These are phyloP conservation scores for Rhamnusium bicolor DNA, from an alignment of 2,888 invertebrate genomes.

Conservation along the genomic window DNA sequence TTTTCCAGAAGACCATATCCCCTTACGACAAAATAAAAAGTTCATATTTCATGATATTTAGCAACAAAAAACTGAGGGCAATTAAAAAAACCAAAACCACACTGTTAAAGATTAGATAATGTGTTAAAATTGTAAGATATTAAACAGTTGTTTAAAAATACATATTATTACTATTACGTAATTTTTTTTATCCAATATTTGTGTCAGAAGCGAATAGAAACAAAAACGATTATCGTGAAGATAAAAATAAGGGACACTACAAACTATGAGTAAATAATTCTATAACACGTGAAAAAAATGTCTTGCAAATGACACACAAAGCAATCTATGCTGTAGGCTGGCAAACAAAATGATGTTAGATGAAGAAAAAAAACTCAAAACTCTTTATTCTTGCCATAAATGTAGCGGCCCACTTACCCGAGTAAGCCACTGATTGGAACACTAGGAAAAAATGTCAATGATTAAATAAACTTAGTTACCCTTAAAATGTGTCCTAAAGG, in stretches of 20 bases:
- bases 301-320: constrained; percentile 23
- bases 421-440: constrained; percentile 97
- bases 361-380: background rate
- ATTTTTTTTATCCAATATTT: background rate
- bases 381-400: constrained; percentile 17
- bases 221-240: background rate
- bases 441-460: constrained; percentile 72
- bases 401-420: constrained; percentile 85
- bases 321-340: constrained; percentile 6
- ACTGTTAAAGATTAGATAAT: constrained; percentile 19
- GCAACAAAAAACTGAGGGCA: background rate
- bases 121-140: constrained; percentile 6
- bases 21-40: constrained; percentile 11
- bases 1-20: background rate
- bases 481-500: constrained; percentile 30
- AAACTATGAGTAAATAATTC: background rate
- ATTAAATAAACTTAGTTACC: constrained; percentile 33
- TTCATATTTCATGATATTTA: background rate
- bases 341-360: constrained; percentile 17
- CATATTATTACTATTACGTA: background rate
- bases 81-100: constrained; percentile 2
- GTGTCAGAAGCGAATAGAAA: background rate
- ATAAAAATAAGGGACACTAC: background rate
- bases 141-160: background rate
- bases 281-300: constrained; percentile 1